Conservation (phyloP, 53 echinoderm and acorn worm genomes). For the Pentamera pediparva region DNA sequence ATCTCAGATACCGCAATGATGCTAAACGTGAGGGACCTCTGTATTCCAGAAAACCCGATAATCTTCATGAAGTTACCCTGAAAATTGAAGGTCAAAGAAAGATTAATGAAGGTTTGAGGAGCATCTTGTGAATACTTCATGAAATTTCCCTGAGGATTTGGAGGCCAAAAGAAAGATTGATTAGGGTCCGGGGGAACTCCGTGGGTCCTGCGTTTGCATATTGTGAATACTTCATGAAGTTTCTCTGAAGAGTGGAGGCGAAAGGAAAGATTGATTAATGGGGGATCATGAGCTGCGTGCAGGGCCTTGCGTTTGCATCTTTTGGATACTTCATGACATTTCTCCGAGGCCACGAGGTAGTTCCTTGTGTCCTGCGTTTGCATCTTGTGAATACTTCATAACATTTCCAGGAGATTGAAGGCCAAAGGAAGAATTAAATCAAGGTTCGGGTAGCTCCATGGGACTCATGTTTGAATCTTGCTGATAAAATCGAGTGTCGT, state of each 20-base stretch:
- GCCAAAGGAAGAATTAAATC: neutral
- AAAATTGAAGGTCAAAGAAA: neutral
- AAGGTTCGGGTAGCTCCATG: too few species aligned
- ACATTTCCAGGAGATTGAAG: slow-evolving; percentile 54
- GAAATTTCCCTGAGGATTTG: neutral
- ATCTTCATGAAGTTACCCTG: slow-evolving; percentile 90
- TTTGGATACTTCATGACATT: neutral
- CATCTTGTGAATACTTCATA: too few species aligned
- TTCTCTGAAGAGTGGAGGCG: slow-evolving; percentile 42
- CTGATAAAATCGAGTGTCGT: too few species aligned
- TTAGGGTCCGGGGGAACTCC: too few species aligned
- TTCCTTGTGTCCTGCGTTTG: too few species aligned
- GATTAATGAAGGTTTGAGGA: neutral
- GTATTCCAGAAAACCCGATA: slow-evolving; percentile 54
- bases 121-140: neutral
- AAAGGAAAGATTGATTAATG: neutral
- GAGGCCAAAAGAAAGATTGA: too few species aligned
- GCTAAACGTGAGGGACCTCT: slow-evolving; percentile 66
- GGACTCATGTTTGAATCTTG: too few species aligned
- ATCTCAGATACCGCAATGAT: slow-evolving; percentile 70
- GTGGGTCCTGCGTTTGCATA: too few species aligned
- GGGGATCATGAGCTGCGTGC: too few species aligned
- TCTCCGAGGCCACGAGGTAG: too few species aligned
- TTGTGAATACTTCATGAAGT: slow-evolving; percentile 91
- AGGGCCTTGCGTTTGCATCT: too few species aligned